phyloP scores from a whole-genome alignment of 1,140 invertebrate genomes.

The Carcinoscorpius rotundicauda region DNA sequence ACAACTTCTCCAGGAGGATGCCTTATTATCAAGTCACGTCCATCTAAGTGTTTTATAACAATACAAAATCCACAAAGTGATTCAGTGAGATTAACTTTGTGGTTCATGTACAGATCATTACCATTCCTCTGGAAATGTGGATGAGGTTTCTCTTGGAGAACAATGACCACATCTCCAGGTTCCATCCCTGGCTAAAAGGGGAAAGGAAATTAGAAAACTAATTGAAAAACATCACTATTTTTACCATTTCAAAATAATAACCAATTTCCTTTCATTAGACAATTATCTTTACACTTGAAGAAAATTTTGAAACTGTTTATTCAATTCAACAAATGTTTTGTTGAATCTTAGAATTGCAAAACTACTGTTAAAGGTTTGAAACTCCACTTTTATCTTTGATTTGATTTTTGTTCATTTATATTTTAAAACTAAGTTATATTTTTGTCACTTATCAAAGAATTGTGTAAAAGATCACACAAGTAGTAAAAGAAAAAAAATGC shows the following conservation, averaged over 20 bases:
- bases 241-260: neutral
- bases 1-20: slow-evolving; percentile 59
- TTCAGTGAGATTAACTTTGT: slow-evolving; percentile 38
- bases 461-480: too few species aligned
- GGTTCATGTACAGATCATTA: slow-evolving; percentile 38
- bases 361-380: too few species aligned
- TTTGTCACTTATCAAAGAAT: too few species aligned
- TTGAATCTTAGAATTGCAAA: too few species aligned
- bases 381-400: too few species aligned
- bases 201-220: neutral
- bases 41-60: slow-evolving; percentile 65
- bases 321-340: too few species aligned
- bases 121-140: slow-evolving; percentile 36
- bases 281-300: too few species aligned
- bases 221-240: neutral
- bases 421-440: too few species aligned
- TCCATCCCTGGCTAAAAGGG: slow-evolving; percentile 32
- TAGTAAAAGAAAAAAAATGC: too few species aligned
- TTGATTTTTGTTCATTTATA: too few species aligned
- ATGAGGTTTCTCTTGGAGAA: slow-evolving; percentile 44
- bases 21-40: slow-evolving; percentile 57
- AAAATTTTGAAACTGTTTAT: too few species aligned
- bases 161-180: slow-evolving; percentile 44
- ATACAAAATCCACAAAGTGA: slow-evolving; percentile 43
- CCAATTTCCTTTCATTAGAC: slow-evolving; percentile 13